phyloP scores from a whole-genome alignment of 2,113 vertebrate species.

The Brienomyrus brachyistius region DNA sequence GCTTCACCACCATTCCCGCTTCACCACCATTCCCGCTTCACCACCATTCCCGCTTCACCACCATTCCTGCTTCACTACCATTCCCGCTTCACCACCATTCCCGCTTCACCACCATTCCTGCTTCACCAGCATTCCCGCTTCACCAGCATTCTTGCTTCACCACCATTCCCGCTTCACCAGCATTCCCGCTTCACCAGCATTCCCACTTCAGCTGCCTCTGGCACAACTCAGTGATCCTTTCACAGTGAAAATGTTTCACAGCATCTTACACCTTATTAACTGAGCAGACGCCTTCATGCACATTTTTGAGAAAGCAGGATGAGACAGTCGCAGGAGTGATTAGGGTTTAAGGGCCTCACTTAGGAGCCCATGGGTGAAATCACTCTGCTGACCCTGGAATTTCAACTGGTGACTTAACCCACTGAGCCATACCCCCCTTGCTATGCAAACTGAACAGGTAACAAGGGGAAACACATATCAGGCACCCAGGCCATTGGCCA shows the following conservation, averaged over 20 bases:
- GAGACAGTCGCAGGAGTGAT: neutral
- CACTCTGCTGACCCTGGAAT: neutral
- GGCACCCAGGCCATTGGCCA: neutral
- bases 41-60: too few relatives aligned
- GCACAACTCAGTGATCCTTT: neutral
- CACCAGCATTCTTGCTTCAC: neutral
- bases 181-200: too few relatives aligned
- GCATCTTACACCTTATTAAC: neutral
- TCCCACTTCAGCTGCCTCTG: neutral
- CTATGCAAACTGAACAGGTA: neutral
- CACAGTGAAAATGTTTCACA: neutral
- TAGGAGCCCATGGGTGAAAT: neutral
- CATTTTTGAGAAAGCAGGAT: neutral
- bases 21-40: neutral
- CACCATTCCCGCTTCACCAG: neutral
- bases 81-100: neutral
- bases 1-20: neutral
- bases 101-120: neutral
- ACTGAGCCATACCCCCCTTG: neutral
- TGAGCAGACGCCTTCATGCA: neutral
- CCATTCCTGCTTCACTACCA: neutral
- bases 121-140: too few relatives aligned
- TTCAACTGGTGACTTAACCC: neutral
- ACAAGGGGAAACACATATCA: neutral
- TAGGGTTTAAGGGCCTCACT: neutral